Base-by-base conservation (phyloP, 2,113 vertebrate genomes). In the Dicaeum eximium region DNA sequence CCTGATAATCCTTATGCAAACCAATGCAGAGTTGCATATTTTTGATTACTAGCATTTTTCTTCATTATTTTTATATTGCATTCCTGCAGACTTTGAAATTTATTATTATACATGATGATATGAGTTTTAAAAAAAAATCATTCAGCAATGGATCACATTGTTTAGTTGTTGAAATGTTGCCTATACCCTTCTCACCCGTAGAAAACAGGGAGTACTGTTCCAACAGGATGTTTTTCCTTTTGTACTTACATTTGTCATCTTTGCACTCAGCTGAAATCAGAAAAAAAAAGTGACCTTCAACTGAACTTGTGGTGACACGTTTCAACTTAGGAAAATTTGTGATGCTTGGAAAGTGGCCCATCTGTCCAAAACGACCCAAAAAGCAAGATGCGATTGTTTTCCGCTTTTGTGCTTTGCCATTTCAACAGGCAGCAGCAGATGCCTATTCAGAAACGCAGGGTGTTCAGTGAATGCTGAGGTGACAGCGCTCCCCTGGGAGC, bases 121-220 rank as follows among this genome's bases (percentile, higher is more conserved):
- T 3, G 47, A 24, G n/a, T 77, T 80, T 66, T 3, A 21, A 74
- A 89, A 81, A 38, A 75, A 69, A 61, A 27, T 24, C 50, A 58
- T 58, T 69, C 56, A 75, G 56, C 51, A 80, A 83, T 13, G 37
- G 84, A 86, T 91, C 37, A 50, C 58, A 51, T 74, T 83, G 77
- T 91, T 96, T 91, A 90, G 62, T 91, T 91, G 70, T 47, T 69
- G 54, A 95, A 92, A 95, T 51, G 51, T 64, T 7, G 16, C 54
- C 88, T 85, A 84, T 69, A 62, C 38, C 91, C 88, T 89, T 91
- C 57, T 92, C 44, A 66, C 80, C n/a, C 11, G 0, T 51, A 73
- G 57, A 90, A 97, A 95, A 94, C 90, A 92, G 78, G 61, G 88
- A 95, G 80, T 88, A 45, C 86, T 96, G 83, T 95, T 96, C 88